These are phyloP conservation scores for Thymelicus acteon DNA, from an alignment of 2,888 invertebrate genomes.

Conservation along the genomic window DNA sequence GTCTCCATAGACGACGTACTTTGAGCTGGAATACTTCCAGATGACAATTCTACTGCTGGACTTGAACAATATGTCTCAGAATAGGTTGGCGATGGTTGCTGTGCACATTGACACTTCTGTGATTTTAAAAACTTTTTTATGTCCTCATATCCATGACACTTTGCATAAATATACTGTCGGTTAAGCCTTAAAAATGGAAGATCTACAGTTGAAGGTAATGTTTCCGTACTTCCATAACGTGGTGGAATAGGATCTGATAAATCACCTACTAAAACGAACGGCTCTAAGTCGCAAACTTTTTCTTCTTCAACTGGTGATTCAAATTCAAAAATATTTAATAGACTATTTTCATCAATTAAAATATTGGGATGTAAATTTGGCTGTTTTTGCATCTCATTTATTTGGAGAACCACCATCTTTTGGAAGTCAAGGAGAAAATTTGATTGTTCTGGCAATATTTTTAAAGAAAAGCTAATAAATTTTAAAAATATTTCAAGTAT, in stretches of 20 bases:
- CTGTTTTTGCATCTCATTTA: constrained; percentile 71
- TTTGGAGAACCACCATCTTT: constrained; percentile 72
- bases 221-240: constrained; percentile 68
- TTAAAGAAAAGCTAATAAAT: constrained; percentile 72
- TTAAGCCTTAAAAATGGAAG: constrained; percentile 64
- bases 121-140: constrained; percentile 64
- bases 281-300: constrained; percentile 57
- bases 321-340: constrained; percentile 60
- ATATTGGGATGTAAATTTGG: constrained; percentile 54
- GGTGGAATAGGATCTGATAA: constrained; percentile 56
- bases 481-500: constrained; percentile 71
- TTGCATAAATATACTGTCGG: constrained; percentile 71
- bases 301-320: constrained; percentile 45
- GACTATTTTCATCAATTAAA: constrained; percentile 56
- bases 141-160: constrained; percentile 69
- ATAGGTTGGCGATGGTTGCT: constrained; percentile 31
- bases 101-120: constrained; percentile 64
- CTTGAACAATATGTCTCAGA: constrained; percentile 16
- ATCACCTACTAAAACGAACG: constrained; percentile 68
- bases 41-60: background rate
- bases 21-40: constrained; percentile 34
- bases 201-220: constrained; percentile 64
- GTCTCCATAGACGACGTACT: constrained; percentile 62
- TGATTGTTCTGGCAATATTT: constrained; percentile 74
- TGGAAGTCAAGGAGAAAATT: constrained; percentile 73